Evolutionary conservation across 92 coral and sea anemone species (phyloP).

Genomic region (Epizoanthus ramosus): DNA sequence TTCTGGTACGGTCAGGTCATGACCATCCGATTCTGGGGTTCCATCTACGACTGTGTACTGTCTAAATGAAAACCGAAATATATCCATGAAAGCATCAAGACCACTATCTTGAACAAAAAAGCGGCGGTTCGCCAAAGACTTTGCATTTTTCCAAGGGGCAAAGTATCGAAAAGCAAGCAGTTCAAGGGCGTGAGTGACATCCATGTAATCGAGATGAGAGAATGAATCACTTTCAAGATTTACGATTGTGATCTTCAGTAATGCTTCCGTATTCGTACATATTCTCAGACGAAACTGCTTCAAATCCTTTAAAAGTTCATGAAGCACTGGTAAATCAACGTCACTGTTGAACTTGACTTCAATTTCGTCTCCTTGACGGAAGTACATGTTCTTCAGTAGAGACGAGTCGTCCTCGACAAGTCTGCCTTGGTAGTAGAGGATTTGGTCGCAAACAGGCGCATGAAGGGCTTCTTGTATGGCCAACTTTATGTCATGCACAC

Average conservation of each 20-base stretch:
- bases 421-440: constrained; percentile 46
- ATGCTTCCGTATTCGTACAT: too few species aligned
- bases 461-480: constrained; percentile 52
- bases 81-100: constrained; percentile 66
- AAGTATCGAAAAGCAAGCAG: constrained; percentile 63
- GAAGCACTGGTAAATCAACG: neutral
- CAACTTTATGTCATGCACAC: constrained; percentile 54
- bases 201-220: constrained; percentile 31
- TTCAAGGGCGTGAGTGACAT: constrained; percentile 40
- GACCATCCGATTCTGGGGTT: neutral
- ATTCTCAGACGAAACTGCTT: neutral
- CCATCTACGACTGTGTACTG: constrained; percentile 8
- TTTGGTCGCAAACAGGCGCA: constrained; percentile 69
- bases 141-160: constrained; percentile 73
- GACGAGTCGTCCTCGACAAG: constrained; percentile 41
- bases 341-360: constrained; percentile 39
- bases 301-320: neutral
- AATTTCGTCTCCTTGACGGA: constrained; percentile 66
- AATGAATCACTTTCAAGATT: too few species aligned
- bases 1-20: neutral
- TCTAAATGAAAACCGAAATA: constrained; percentile 48
- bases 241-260: too few species aligned
- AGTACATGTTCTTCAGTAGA: constrained; percentile 53
- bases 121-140: constrained; percentile 69
- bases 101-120: constrained; percentile 77